These are phyloP conservation scores for Loxodonta africana DNA, from an alignment of 2,113 vertebrate genomes.

Conservation along the genomic window DNA sequence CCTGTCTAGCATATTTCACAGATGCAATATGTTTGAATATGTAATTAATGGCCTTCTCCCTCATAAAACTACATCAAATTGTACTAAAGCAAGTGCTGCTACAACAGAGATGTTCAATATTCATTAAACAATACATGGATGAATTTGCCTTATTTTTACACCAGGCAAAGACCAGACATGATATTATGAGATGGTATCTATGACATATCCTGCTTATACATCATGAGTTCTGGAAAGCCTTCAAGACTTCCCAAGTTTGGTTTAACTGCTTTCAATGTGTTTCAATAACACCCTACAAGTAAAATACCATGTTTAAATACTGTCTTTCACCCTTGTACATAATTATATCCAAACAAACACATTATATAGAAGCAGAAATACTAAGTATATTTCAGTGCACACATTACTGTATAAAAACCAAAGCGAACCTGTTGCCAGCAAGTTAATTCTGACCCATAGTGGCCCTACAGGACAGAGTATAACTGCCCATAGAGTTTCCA, in stretches of 20 bases:
- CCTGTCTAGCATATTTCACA: not conserved
- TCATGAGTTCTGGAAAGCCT: constrained; percentile 1
- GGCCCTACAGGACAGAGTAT: no score
- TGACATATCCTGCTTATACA: constrained; percentile 15
- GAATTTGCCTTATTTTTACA: not conserved
- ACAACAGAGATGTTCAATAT: not conserved
- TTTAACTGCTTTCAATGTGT: constrained; percentile 11
- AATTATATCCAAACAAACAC: not conserved
- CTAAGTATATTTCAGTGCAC: constrained; percentile 18
- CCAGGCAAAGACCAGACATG: constrained; percentile 29
- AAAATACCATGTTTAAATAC: constrained; percentile 52
- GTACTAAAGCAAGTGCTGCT: not conserved
- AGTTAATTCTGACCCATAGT: no score
- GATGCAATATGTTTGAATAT: not conserved
- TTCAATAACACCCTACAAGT: not conserved
- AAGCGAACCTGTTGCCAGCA: no score
- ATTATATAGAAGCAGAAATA: constrained; percentile 13
- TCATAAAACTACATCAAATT: not conserved
- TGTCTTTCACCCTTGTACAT: not conserved
- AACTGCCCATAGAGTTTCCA: no score
- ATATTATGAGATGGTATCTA: constrained; percentile 19
- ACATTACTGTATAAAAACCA: not conserved
- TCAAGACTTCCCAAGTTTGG: not conserved
- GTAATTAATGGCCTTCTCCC: constrained; percentile 44
- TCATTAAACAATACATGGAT: constrained; percentile 6